Evolutionary conservation across 2,888 invertebrate genomes (phyloP).

Genomic region (Marronus borbonicus): DNA sequence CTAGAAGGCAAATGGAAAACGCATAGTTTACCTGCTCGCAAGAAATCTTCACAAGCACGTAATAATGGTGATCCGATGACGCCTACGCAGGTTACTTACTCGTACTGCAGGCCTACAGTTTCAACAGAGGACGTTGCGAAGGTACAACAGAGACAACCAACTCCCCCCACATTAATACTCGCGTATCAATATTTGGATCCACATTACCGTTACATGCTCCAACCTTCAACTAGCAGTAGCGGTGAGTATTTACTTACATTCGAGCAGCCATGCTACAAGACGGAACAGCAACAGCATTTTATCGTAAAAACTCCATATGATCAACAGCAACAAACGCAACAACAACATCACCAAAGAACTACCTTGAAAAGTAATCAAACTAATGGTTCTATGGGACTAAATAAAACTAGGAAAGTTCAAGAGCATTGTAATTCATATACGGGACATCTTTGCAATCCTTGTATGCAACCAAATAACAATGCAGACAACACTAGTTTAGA

Average conservation of each 20-base stretch:
- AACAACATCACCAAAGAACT: conserved; percentile 64
- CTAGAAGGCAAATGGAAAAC: conserved; percentile 92
- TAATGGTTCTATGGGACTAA: conserved; percentile 58
- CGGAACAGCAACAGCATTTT: conserved; percentile 78
- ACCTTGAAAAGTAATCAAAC: conserved; percentile 54
- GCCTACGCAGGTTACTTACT: conserved; percentile 70
- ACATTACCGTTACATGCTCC: conserved; percentile 80
- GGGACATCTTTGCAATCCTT: conserved; percentile 81
- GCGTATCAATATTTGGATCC: conserved; percentile 79
- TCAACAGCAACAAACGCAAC: conserved; percentile 67
- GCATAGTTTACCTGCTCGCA: conserved; percentile 88
- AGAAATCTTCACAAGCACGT: conserved; percentile 73
- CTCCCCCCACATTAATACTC: conserved; percentile 67
- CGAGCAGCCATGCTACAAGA: conserved; percentile 77
- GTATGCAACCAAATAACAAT: conserved; percentile 76
- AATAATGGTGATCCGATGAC: conserved; percentile 71
- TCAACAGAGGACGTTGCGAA: conserved; percentile 86
- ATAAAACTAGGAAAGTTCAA: conserved; percentile 63
- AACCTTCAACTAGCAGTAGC: conserved; percentile 77
- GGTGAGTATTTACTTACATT: conserved; percentile 83
- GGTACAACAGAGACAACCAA: conserved; percentile 61
- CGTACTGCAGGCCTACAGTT: conserved; percentile 84
- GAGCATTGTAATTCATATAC: conserved; percentile 62
- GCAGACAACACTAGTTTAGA: conserved; percentile 86
- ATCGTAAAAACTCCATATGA: conserved; percentile 76